Evolutionary conservation across 2,888 invertebrate genomes (phyloP).

Genomic region (Euclidia mi): DNA sequence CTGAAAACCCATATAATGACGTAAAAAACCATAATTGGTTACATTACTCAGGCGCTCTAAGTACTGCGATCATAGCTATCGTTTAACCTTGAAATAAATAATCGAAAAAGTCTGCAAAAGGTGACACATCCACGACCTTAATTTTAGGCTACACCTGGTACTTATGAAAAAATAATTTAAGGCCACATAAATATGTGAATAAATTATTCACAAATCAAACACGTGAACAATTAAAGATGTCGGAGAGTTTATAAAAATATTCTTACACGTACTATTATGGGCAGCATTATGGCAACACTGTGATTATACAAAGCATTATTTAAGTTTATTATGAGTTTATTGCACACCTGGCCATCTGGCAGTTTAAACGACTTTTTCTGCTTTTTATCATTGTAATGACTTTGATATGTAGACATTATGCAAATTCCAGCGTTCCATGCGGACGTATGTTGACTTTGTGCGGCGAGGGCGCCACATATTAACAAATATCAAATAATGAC

Average conservation of each 20-base stretch:
- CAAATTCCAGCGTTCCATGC: constrained; percentile 18
- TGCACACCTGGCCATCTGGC: too few species aligned
- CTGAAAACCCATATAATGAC: too few species aligned
- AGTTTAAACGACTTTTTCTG: constrained; percentile 21
- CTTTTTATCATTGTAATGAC: constrained; percentile 20
- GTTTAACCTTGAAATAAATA: too few species aligned
- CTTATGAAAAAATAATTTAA: constrained; percentile 1
- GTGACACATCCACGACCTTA: neutral
- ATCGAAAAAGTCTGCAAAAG: neutral
- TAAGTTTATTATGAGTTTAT: too few species aligned
- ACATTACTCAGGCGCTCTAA: too few species aligned
- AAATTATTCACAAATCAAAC: constrained; percentile 17
- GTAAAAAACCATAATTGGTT: too few species aligned
- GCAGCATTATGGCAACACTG: constrained; percentile 19
- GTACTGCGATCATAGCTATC: too few species aligned
- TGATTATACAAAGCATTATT: too few species aligned
- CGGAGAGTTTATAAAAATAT: constrained; percentile 18
- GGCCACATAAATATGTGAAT: constrained; percentile 6
- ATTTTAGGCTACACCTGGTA: neutral
- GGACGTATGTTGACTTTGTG: neutral
- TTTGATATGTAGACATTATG: constrained; percentile 28
- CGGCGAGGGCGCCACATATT: too few species aligned
- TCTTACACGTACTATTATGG: constrained; percentile 16
- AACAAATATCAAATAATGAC: too few species aligned
- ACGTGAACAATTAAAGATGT: constrained; percentile 29